These are phyloP conservation scores for Sminthurinus aureus DNA, from an alignment of 2,888 invertebrate genomes.

Conservation along the genomic window DNA sequence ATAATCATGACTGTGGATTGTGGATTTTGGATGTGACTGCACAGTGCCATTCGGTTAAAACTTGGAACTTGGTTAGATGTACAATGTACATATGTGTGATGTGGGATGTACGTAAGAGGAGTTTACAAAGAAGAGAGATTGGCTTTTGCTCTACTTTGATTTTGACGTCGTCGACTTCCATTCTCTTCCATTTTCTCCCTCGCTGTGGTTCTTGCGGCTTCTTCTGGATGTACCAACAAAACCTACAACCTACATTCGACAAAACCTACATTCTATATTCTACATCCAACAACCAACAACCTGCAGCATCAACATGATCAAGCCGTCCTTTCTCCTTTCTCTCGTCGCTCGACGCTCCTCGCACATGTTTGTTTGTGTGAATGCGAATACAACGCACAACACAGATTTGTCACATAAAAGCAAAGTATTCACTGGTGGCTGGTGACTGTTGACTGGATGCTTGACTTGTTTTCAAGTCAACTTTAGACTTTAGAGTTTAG, in stretches of 20 bases:
- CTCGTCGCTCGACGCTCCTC: background rate
- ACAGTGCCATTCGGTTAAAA: too few species aligned
- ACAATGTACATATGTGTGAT: background rate
- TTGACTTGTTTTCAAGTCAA: too few species aligned
- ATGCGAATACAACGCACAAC: background rate
- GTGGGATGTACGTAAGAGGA: too few species aligned
- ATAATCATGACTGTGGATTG: background rate
- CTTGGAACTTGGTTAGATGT: too few species aligned
- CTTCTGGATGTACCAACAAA: background rate
- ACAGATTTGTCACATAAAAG: background rate
- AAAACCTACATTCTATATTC: constrained; percentile 14
- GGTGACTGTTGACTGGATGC: too few species aligned
- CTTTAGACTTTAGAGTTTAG: background rate
- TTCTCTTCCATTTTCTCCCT: background rate
- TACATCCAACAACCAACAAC: too few species aligned
- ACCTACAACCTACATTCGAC: too few species aligned
- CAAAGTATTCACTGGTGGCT: background rate
- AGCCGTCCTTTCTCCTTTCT: background rate
- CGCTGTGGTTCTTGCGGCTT: background rate
- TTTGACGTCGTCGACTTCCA: too few species aligned
- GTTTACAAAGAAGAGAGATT: too few species aligned
- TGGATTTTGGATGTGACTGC: too few species aligned
- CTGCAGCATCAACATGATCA: too few species aligned
- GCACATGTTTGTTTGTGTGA: background rate
- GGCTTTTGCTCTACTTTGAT: too few species aligned